Evolutionary conservation across 2,888 invertebrate genomes (phyloP), one percentile per base, ranked within the genome.

Genomic region (Drosophila atripex): DNA sequence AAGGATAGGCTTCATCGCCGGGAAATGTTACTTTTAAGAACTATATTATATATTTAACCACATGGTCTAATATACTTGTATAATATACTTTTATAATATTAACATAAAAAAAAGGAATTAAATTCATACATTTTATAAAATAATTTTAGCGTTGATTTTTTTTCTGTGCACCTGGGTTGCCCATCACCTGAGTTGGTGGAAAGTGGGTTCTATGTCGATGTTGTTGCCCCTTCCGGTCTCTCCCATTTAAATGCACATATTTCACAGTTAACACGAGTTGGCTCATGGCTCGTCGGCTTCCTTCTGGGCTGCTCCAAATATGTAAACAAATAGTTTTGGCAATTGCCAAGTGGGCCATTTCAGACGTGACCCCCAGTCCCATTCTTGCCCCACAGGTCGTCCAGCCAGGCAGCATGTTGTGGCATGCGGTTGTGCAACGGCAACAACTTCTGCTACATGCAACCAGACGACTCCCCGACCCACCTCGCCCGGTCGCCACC

Each of bases 251-350:
- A 83, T 83, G 82, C 79, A 73, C 80, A 80, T 88, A 88, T 89
- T 84, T 89, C 87, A 88, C 80, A 85, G 88, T 71, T 79, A 89
- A 88, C 88, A 88, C 88, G 88, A 85, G 89, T 89, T 88, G 89
- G 88, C 88, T 80, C 88, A 82, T 86, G 78, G 77, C 85, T 61
- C 61, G 63, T 61, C 78, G 84, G 71, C 89, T 85, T 78, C 61
- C 71, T 69, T 71, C 71, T 77, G 78, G 75, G 78, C 83, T 76
- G 83, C 78, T 82, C 83, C 85, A 88, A 87, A 84, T 88, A 87
- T 89, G 88, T 80, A 82, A 85, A 86, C 88, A 88, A 86, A 88
- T 88, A 86, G 84, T 84, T 84, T 83, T 72, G 84, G 86, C 88
- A 86, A 84, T 86, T 84, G 84, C 88, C 84, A 88, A 88, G 83